Evolutionary conservation across 2,888 invertebrate species (phyloP).

Genomic region (Synanthedon vespiformis): DNA sequence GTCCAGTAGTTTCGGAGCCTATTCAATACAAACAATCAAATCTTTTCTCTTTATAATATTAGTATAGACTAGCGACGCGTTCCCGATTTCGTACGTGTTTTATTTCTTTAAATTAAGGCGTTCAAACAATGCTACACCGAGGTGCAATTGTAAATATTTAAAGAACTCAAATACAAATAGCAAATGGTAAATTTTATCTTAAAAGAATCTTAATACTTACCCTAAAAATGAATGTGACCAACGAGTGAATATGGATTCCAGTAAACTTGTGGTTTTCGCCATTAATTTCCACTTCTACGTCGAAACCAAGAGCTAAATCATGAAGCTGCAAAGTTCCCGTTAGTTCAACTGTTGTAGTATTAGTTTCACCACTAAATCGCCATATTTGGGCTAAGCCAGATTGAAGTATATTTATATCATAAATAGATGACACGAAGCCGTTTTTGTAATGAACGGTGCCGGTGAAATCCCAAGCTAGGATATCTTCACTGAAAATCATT

Average conservation of each 20-base stretch:
- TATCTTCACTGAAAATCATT: conserved; percentile 23
- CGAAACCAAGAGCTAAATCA: conserved; percentile 34
- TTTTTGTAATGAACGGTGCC: conserved; percentile 29
- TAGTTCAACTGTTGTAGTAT: conserved; percentile 20
- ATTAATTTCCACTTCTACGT: conserved; percentile 24
- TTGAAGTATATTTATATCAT: conserved; percentile 25
- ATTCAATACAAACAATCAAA: too few species aligned
- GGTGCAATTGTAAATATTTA: too few species aligned
- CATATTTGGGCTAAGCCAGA: conserved; percentile 31
- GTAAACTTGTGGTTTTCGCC: conserved; percentile 22
- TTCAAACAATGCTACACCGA: too few species aligned
- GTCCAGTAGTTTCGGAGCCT: too few species aligned
- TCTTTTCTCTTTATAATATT: too few species aligned
- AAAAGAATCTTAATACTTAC: conserved; percentile 18
- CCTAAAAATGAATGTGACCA: conserved; percentile 23
- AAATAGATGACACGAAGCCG: conserved; percentile 39
- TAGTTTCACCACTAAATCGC: conserved; percentile 14
- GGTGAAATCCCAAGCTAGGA: conserved; percentile 15
- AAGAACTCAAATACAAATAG: too few species aligned
- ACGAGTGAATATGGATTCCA: conserved; percentile 19
- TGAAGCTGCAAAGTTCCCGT: conserved; percentile 28
- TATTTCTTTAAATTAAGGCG: too few species aligned
- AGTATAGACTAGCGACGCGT: too few species aligned
- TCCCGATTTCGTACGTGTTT: too few species aligned
- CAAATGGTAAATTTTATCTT: neutral